Evolutionary conservation across 2,797 vertebrate genomes (phyloP).

Genomic region (Cuniculus paca): DNA sequence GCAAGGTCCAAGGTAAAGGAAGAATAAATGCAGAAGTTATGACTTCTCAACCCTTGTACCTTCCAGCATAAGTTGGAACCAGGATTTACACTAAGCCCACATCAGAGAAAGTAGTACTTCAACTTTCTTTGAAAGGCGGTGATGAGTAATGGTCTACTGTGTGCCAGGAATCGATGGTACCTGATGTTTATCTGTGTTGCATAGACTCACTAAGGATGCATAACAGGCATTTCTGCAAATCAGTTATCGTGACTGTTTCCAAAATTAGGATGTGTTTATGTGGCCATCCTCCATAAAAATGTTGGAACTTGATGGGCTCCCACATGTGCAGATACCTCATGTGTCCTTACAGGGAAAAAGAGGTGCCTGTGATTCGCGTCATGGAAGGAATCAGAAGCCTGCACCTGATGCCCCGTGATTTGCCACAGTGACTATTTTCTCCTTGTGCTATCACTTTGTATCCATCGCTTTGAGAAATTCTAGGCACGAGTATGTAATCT

Average conservation of each 20-base stretch:
- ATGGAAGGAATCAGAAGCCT: not conserved
- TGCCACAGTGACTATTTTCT: not conserved
- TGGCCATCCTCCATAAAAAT: not conserved
- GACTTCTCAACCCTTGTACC: not conserved
- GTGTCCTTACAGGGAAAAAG: not conserved
- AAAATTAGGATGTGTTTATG: not conserved
- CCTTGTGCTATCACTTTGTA: not conserved
- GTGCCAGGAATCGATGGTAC: not conserved
- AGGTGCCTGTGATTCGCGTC: too few species aligned
- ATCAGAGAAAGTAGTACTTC: not conserved
- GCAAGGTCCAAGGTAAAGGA: not conserved
- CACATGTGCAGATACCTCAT: not conserved
- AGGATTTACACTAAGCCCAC: not conserved
- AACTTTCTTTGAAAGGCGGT: not conserved
- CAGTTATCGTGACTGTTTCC: not conserved
- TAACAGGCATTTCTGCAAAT: not conserved
- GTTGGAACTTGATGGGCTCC: not conserved
- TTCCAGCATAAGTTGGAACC: not conserved
- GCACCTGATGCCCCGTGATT: not conserved
- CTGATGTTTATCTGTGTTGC: not conserved
- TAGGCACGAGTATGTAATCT: not conserved
- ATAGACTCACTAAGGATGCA: too few species aligned
- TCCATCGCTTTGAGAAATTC: not conserved
- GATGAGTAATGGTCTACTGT: not conserved
- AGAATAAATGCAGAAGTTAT: not conserved